Conservation (phyloP, 2,113 vertebrate species). For the Nycticryphes semicollaris region DNA sequence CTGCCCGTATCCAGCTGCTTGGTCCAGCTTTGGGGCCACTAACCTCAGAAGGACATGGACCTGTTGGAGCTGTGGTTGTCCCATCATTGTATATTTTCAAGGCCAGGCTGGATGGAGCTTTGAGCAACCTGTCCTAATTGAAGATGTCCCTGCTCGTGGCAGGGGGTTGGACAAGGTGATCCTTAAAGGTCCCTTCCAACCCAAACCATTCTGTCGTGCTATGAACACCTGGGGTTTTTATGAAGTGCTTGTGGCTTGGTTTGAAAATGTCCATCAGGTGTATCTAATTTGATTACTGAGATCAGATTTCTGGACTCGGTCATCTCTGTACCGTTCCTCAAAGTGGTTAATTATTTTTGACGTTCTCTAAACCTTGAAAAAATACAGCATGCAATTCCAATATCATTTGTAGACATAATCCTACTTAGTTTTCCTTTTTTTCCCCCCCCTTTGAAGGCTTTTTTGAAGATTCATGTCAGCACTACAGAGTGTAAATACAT, state of each 20-base stretch:
- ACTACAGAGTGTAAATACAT: neutral
- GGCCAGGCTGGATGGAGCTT: neutral
- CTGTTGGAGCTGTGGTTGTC: neutral
- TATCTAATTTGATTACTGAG: neutral
- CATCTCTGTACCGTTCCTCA: neutral
- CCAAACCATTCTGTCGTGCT: neutral
- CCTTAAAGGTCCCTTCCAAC: neutral
- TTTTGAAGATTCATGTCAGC: neutral
- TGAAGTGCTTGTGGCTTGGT: neutral
- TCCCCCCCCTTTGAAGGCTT: neutral
- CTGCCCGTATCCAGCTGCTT: neutral
- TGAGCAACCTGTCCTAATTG: neutral
- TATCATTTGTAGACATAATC: neutral
- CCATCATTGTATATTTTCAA: neutral
- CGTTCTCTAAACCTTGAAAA: neutral
- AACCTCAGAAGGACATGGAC: accelerated
- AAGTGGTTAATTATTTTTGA: neutral
- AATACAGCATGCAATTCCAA: neutral
- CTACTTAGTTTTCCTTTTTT: neutral
- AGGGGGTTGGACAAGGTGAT: neutral
- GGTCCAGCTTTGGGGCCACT: neutral
- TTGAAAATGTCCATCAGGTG: neutral
- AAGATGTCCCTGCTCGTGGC: neutral
- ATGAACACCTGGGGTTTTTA: neutral
- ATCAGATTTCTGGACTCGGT: neutral